Conservation (phyloP, 2,888 invertebrate species). For the Cylindroiulus punctatus region DNA sequence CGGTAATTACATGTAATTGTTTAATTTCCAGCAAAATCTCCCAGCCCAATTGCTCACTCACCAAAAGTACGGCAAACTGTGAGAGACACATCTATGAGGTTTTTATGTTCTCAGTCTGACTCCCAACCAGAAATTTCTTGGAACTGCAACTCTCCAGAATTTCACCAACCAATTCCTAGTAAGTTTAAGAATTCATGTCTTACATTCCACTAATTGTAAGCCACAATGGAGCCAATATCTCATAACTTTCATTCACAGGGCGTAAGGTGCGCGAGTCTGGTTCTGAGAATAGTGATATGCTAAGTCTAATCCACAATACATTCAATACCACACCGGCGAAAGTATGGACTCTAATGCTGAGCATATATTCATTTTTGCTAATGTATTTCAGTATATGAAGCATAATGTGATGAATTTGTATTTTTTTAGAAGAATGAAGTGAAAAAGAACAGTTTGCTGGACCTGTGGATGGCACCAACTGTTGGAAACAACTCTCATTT, state of each 20-base stretch:
- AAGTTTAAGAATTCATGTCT: background rate
- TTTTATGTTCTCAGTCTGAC: slow-evolving; percentile 20
- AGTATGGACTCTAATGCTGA: background rate
- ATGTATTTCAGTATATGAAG: background rate
- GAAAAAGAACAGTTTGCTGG: background rate
- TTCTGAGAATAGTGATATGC: background rate
- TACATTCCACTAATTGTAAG: background rate
- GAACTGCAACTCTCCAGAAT: slow-evolving; percentile 49
- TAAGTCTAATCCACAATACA: background rate
- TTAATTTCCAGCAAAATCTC: background rate
- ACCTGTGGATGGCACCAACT: background rate
- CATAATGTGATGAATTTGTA: background rate
- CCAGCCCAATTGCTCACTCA: background rate
- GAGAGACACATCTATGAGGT: slow-evolving; percentile 27
- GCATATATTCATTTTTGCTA: too few relatives aligned
- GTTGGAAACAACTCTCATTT: background rate
- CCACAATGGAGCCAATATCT: background rate
- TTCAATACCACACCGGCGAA: background rate
- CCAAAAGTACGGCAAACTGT: background rate
- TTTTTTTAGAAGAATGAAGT: background rate
- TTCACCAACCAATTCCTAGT: background rate
- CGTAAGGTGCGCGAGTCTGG: background rate
- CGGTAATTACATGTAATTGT: too few relatives aligned
- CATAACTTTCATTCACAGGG: background rate
- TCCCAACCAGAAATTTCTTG: slow-evolving; percentile 40